Evolutionary conservation across 2,113 vertebrate genomes (phyloP), one percentile per base, ranked within the genome.

Genomic region (Ondatra zibethicus): DNA sequence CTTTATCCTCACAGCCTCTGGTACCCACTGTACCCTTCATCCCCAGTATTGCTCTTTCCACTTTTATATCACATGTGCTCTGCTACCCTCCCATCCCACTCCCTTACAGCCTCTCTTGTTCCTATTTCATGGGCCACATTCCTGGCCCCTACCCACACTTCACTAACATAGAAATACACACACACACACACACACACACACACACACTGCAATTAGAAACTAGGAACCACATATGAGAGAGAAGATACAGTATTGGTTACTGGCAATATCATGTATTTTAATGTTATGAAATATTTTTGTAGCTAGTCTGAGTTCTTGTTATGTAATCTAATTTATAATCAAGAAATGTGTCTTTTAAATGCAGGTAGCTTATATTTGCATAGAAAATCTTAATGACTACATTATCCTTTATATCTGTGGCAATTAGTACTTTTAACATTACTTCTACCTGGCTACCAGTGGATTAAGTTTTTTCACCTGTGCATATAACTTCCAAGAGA

Each of bases 401-500:
- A 45, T 55, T 52, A 82, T 5, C 2, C 36, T 96, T 80, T 87
- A 70, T 70, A 36, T 89, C 36, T 85, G 45, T 88, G 45, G 16
- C 25, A 66, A 23, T 25, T 33, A n/a, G 82, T 42, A 16, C 47
- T 88, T 95, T 91, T 65, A 50, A 82, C 27, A 96, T 55, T 21
- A 36, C 10, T 65, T n/a, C 47, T 77, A 29, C 31, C n/a, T 90
- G 50, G 29, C 33, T 73, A 5, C 82, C 39, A n/a, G 5, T 78
- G 52, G 42, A 27, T 89, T 88, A 31, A 81, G 58, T 88, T 86
- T 55, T 95, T 88, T 77, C 84, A 81, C 65, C n/a, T 94, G 16
- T 82, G 1, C 4, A 13, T 81, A 45, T 72, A 96, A 33, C 31
- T n/a, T 92, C 11, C 10, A 70, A 66, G 12, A 85, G 19, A 89